Evolutionary conservation across 2,113 vertebrate genomes (phyloP), one percentile per base, ranked within the genome.

Genomic region (Clinocottus analis): DNA sequence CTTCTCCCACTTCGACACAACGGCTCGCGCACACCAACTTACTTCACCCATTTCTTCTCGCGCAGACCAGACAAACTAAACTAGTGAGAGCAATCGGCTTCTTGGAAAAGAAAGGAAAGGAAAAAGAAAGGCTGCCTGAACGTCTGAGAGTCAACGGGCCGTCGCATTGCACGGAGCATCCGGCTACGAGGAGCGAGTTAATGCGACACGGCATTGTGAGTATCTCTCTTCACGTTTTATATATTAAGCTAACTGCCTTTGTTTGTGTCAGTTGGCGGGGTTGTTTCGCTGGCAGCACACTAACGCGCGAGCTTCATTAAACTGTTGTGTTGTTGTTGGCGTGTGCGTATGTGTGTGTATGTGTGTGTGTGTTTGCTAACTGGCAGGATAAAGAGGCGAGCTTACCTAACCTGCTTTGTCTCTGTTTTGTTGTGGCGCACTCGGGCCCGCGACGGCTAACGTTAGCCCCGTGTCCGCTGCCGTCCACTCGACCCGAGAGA

Each of bases 391-490:
- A 77, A 77, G 62, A 83, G 53, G 6, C 13, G 70, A 82, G 84
- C 84, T 89, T 91, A 86, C 75, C 87, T 77, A 90, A 91, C 85
- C 91, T 83, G 90, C 89, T 93, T 90, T 91, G 89, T 88, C 74
- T 72, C 29, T 84, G 83, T 87, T 79, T 79, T 74, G 77, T 53
- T 71, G 92, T 93, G 92, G 93, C 93, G 93, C 91, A 93, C 89
- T 91, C 86, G 21, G 93, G 93, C 93, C 93, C 91, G 47, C 75
- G 1, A 8, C 64, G 56, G 87, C 91, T 92, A 91, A 67, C 77
- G 55, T 37, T 88, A 87, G 91, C 91, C 39, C 39, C 0, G 74
- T 55, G 69, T 4, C 66, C 49, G 61, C 51, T 31, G 29, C 33
- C 33, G 33, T 43, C 35, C 35, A 8, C 35, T 37, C 35, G 13